Conservation (phyloP, 2,888 invertebrate genomes). For the Heliconius ismenius region DNA sequence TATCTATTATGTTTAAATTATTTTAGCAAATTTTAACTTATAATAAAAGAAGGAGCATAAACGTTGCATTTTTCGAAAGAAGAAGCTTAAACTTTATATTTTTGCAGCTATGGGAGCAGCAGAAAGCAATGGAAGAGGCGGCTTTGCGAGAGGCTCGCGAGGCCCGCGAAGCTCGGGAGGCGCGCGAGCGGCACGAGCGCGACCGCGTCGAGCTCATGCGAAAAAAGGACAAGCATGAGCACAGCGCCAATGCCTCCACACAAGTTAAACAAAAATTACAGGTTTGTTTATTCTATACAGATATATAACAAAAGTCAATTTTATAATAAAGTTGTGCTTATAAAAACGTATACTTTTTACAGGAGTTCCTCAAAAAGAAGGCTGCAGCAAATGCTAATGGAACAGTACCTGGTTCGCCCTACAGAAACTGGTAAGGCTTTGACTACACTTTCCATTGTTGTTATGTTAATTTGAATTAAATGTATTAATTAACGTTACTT, state of each 20-base stretch:
- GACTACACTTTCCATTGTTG: neutral
- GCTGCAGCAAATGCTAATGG: slow-evolving; percentile 89
- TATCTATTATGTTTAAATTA: neutral
- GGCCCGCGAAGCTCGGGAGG: slow-evolving; percentile 87
- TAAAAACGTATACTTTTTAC: slow-evolving; percentile 44
- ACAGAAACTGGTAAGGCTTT: slow-evolving; percentile 87
- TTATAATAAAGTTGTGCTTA: neutral
- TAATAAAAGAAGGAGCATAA: neutral
- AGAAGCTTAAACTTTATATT: slow-evolving; percentile 4
- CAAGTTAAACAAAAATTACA: slow-evolving; percentile 94
- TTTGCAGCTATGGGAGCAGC: slow-evolving; percentile 93
- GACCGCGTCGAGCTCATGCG: slow-evolving; percentile 92
- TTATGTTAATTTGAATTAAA: too few species aligned
- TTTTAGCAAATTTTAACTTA: neutral
- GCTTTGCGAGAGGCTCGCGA: slow-evolving; percentile 89
- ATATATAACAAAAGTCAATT: neutral
- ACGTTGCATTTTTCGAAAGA: too few species aligned
- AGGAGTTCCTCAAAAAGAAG: slow-evolving; percentile 91
- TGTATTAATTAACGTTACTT: too few species aligned
- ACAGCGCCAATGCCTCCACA: slow-evolving; percentile 97
- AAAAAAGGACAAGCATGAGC: slow-evolving; percentile 96
- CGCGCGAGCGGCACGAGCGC: slow-evolving; percentile 87
- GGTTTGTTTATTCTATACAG: neutral
- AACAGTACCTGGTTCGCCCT: slow-evolving; percentile 85
- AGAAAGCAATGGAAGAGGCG: slow-evolving; percentile 91